phyloP scores from a whole-genome alignment of 1,140 invertebrate genomes.

The Odontomachus brunneus region DNA sequence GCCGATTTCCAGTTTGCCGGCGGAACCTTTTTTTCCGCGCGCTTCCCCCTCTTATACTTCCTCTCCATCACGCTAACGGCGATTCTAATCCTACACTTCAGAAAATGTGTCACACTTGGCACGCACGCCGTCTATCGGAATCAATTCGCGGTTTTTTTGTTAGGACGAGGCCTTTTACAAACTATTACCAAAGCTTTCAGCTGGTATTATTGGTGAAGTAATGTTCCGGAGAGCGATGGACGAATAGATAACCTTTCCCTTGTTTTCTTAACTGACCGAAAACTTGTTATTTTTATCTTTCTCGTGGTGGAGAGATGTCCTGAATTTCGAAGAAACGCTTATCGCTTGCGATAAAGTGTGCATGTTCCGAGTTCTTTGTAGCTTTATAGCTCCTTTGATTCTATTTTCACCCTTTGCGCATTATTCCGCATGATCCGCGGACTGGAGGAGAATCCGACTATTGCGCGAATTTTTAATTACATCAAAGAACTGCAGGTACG shows the following conservation, averaged over 20 bases:
- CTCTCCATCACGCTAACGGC: background rate
- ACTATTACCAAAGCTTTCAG: too few species aligned
- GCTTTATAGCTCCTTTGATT: background rate
- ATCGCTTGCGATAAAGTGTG: too few species aligned
- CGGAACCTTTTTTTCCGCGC: conserved; percentile 60
- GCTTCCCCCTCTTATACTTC: background rate
- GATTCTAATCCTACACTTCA: background rate
- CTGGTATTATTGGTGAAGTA: too few species aligned
- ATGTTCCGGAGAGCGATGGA: too few species aligned
- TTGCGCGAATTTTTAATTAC: conserved; percentile 72
- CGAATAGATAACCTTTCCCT: too few species aligned
- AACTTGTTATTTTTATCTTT: too few species aligned
- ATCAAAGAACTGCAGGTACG: conserved; percentile 36
- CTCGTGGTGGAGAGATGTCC: too few species aligned
- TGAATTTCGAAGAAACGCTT: too few species aligned
- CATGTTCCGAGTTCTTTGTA: background rate
- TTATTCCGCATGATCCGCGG: background rate
- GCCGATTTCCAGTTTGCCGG: conserved; percentile 72
- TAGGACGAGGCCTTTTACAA: background rate
- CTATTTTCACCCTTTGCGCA: background rate
- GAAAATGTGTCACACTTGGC: background rate
- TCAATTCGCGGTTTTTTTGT: background rate
- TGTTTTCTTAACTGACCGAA: too few species aligned
- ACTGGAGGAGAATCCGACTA: conserved; percentile 41
- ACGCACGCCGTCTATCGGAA: background rate